Conservation (phyloP, 2,113 vertebrate species). For the Triplophysa siluroides region DNA sequence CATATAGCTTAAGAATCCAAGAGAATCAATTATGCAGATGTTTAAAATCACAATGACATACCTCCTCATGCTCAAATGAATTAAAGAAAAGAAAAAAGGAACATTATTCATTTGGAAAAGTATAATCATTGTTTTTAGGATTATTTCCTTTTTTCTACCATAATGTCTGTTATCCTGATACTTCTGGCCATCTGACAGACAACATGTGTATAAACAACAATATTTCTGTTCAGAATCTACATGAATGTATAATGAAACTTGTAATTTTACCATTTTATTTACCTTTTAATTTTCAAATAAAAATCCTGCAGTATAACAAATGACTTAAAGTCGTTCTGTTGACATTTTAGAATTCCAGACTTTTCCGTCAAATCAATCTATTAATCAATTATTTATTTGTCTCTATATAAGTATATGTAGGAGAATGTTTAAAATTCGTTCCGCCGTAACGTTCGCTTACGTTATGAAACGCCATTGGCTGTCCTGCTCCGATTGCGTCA, state of each 20-base stretch:
- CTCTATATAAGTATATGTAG: too few species aligned
- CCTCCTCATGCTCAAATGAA: too few species aligned
- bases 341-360: too few species aligned
- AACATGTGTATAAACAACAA: neutral
- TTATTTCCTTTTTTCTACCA: neutral
- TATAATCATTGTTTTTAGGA: neutral
- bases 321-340: too few species aligned
- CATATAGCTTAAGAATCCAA: neutral
- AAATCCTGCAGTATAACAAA: too few species aligned
- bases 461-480: too few species aligned
- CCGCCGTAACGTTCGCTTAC: too few species aligned
- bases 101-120: neutral
- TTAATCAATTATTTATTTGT: neutral
- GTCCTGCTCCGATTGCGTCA: too few species aligned
- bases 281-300: too few species aligned
- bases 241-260: neutral
- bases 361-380: neutral
- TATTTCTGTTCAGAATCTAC: too few species aligned
- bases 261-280: too few species aligned
- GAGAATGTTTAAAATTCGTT: too few species aligned
- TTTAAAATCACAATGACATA: constrained; percentile 18
- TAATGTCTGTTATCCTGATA: neutral
- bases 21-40: neutral
- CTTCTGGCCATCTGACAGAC: neutral
- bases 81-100: neutral